Evolutionary conservation across 2,113 vertebrate species (phyloP).

Genomic region (Himantopus leucocephalus): DNA sequence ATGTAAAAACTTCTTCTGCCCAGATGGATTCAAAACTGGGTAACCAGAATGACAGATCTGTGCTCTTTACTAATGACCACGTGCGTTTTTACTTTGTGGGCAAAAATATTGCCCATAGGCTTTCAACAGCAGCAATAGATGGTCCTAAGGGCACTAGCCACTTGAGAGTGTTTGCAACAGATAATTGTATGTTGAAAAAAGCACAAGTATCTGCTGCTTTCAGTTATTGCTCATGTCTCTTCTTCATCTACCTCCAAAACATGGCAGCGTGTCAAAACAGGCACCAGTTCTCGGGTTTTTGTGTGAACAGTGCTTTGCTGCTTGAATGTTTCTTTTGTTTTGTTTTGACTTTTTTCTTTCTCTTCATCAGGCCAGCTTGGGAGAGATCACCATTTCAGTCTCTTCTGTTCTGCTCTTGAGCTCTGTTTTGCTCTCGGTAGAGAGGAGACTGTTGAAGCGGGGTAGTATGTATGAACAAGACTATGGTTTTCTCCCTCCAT

Average conservation of each 20-base stretch:
- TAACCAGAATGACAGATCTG: neutral
- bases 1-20: neutral
- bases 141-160: neutral
- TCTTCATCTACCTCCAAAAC: neutral
- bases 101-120: neutral
- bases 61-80: neutral
- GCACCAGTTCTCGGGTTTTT: neutral
- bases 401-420: neutral
- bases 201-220: neutral
- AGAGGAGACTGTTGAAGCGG: neutral
- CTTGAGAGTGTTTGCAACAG: neutral
- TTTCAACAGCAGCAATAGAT: neutral
- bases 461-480: neutral
- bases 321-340: neutral
- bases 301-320: neutral
- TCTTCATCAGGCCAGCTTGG: neutral
- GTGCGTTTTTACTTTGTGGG: neutral
- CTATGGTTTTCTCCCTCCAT: neutral
- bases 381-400: neutral
- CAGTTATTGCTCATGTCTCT: neutral
- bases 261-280: neutral
- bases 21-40: neutral
- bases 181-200: neutral
- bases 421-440: neutral
- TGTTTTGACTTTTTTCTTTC: neutral